phyloP scores from a whole-genome alignment of 2,888 invertebrate species.

The Cerastis rubricosa region DNA sequence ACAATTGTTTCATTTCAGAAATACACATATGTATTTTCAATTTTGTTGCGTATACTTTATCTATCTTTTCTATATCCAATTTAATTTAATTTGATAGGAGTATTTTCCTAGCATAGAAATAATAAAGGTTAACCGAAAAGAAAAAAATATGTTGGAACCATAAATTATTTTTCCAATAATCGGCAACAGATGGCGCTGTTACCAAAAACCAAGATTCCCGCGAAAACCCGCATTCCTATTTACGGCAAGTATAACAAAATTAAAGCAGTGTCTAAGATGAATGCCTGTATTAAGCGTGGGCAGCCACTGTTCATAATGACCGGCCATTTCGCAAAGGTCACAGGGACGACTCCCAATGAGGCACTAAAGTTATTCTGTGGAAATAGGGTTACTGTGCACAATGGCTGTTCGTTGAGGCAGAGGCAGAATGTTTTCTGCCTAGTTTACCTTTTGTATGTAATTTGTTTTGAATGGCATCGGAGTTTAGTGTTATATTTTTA shows the following conservation, averaged over 20 bases:
- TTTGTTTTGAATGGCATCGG: constrained; percentile 22
- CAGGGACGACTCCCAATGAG: constrained; percentile 53
- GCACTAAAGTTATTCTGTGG: constrained; percentile 50
- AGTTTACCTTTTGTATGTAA: constrained; percentile 36
- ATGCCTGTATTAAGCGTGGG: constrained; percentile 55
- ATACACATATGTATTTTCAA: background rate
- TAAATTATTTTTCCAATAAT: background rate
- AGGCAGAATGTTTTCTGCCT: constrained; percentile 31
- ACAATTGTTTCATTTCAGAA: background rate
- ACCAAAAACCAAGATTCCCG: constrained; percentile 16
- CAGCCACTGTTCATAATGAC: constrained; percentile 59
- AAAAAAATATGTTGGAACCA: background rate
- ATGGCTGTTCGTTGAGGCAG: constrained; percentile 43
- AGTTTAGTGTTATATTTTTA: constrained; percentile 30
- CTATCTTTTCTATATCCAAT: background rate
- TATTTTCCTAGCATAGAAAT: background rate
- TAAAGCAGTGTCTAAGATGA: constrained; percentile 45
- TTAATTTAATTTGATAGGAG: background rate
- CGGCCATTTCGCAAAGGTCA: constrained; percentile 57
- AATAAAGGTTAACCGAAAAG: background rate
- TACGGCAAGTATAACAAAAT: constrained; percentile 29
- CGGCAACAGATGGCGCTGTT: constrained; percentile 54
- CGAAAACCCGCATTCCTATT: constrained; percentile 24
- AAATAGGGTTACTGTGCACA: constrained; percentile 56
- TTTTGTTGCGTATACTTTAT: background rate